A percentile compares a stretch with the other conserved stretches of the same genome.
phyloP scores from a whole-genome alignment of 30 jellyfish, hydroid and myxozoan species.

The Hydractinia echinata region DNA sequence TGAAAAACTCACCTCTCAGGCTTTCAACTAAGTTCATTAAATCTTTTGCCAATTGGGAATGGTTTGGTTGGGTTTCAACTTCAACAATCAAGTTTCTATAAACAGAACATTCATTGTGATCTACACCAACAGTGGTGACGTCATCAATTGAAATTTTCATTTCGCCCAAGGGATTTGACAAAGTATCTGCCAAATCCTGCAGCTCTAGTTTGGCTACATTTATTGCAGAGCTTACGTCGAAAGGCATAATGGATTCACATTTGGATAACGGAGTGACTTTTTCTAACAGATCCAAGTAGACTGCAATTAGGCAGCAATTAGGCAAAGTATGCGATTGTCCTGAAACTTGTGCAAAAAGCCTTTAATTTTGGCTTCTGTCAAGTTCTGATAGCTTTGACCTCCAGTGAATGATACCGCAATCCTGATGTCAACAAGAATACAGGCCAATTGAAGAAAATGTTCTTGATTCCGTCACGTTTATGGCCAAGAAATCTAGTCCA shows the following conservation, averaged over 20 bases:
- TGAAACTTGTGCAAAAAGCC: constrained; percentile 48
- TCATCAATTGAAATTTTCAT: too few relatives aligned
- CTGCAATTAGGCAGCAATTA: too few relatives aligned
- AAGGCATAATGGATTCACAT: constrained; percentile 29
- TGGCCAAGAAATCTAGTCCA: too few relatives aligned
- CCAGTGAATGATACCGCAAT: constrained; percentile 19
- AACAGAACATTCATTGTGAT: too few relatives aligned
- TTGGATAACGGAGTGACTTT: constrained; percentile 10
- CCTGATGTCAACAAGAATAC: constrained; percentile 33
- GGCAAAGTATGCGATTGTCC: constrained; percentile 39
- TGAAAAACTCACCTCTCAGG: too few relatives aligned
- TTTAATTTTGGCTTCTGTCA: not conserved
- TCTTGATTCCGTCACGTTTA: constrained; percentile 34
- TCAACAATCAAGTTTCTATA: too few relatives aligned
- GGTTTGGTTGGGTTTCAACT: too few relatives aligned
- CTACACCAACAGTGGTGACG: too few relatives aligned
- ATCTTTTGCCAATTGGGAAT: too few relatives aligned
- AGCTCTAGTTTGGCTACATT: constrained; percentile 30
- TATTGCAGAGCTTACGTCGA: constrained; percentile 1
- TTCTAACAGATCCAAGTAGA: constrained; percentile 37
- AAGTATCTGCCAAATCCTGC: too few relatives aligned
- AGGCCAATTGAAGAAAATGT: constrained; percentile 25
- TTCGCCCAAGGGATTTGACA: too few relatives aligned
- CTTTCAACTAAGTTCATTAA: too few relatives aligned
- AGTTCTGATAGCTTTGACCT: constrained; percentile 24